These are phyloP conservation scores for Calephelis perditalis DNA, from an alignment of 2,888 invertebrate genomes.

Conservation along the genomic window DNA sequence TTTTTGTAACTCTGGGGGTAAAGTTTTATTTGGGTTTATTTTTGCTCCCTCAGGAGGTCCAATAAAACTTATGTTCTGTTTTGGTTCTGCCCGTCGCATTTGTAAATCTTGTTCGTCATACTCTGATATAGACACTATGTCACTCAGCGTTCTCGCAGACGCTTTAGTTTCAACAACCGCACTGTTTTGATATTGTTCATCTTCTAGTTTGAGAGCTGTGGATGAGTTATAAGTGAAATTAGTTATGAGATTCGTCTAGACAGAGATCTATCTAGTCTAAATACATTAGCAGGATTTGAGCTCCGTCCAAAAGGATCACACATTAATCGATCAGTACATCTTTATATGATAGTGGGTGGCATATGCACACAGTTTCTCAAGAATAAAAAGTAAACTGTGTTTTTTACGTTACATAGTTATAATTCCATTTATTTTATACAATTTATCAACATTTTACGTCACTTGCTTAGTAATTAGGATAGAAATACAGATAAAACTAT, in stretches of 20 bases:
- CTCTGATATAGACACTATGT: slow-evolving; percentile 85
- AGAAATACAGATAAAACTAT: too few species aligned
- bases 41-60: slow-evolving; percentile 41
- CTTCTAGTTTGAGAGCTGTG: slow-evolving; percentile 78
- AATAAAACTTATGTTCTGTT: slow-evolving; percentile 45
- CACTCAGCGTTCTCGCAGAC: slow-evolving; percentile 84
- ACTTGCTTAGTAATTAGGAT: too few species aligned
- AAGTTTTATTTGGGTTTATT: slow-evolving; percentile 48
- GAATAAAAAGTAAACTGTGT: too few species aligned
- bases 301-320: slow-evolving; percentile 22
- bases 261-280: slow-evolving; percentile 23
- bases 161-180: slow-evolving; percentile 73
- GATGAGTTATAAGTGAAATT: slow-evolving; percentile 36
- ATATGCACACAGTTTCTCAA: too few species aligned
- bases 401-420: too few species aligned
- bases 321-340: too few species aligned
- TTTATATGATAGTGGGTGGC: too few species aligned
- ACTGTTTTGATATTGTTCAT: slow-evolving; percentile 69
- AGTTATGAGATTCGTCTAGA: slow-evolving; percentile 30
- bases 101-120: slow-evolving; percentile 82
- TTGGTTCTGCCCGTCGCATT: slow-evolving; percentile 64
- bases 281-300: slow-evolving; percentile 24
- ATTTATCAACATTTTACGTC: too few species aligned
- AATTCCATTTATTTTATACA: too few species aligned
- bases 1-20: slow-evolving; percentile 53